A percentile compares a stretch with the other conserved stretches of the same genome.
Evolutionary conservation across 2,113 vertebrate genomes (phyloP).

Genomic region (Myxocyprinus asiaticus): DNA sequence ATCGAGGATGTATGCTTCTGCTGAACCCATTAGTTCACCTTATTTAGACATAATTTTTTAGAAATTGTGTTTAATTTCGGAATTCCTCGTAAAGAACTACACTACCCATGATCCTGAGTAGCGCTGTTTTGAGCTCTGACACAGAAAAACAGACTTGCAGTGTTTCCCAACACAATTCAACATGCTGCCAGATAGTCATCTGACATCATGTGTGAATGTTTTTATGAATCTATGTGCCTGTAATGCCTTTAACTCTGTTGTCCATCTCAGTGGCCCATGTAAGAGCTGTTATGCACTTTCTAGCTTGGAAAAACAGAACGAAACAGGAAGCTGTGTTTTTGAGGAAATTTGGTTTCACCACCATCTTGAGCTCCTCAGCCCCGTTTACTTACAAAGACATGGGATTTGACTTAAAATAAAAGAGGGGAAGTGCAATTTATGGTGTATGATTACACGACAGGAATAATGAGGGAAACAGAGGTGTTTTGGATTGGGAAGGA

Average conservation of each 20-base stretch:
- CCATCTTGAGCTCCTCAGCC: constrained; percentile 21
- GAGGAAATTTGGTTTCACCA: no score
- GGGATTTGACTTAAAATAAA: constrained; percentile 57
- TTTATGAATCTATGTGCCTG: constrained; percentile 36
- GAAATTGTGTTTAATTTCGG: no score
- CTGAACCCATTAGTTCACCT: no score
- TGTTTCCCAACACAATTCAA: constrained; percentile 52
- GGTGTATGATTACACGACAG: not conserved
- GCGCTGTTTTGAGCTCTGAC: not conserved
- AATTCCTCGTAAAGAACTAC: no score
- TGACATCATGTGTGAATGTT: constrained; percentile 46
- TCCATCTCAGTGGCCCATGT: constrained; percentile 45
- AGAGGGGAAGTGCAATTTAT: not conserved
- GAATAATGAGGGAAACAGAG: constrained; percentile 31
- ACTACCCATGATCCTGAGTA: not conserved
- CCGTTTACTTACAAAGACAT: constrained; percentile 45
- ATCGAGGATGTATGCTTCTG: no score
- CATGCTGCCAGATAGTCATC: constrained; percentile 56
- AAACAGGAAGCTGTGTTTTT: no score
- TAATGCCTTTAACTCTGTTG: constrained; percentile 48
- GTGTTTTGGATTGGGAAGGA: not conserved
- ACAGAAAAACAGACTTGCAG: constrained; percentile 10
- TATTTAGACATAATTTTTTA: no score
- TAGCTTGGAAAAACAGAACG: no score
- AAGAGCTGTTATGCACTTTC: no score